phyloP scores from a whole-genome alignment of 35 echinoderm and acorn worm genomes.

The Diadema setosum region DNA sequence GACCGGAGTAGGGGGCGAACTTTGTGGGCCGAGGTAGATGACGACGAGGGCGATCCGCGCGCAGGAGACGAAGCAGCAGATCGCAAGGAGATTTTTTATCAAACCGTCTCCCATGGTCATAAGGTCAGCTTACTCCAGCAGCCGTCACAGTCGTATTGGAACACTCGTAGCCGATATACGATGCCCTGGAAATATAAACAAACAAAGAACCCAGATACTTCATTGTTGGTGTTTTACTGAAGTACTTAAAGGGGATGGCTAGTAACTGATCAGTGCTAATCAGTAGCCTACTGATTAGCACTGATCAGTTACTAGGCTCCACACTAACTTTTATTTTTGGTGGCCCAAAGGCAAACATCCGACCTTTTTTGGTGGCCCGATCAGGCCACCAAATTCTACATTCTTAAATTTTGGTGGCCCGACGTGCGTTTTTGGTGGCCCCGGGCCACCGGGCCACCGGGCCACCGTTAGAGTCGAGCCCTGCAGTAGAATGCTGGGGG shows the following conservation, averaged over 20 bases:
- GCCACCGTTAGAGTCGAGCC: no score
- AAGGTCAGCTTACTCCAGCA: not conserved
- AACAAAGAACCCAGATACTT: no score
- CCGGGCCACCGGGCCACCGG: no score
- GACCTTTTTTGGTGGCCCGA: no score
- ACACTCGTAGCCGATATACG: not conserved
- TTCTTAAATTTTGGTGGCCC: no score
- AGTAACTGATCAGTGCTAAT: not conserved
- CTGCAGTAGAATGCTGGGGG: no score
- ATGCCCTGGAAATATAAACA: no score
- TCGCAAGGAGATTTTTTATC: not conserved
- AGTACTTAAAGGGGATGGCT: not conserved
- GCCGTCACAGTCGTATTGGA: not conserved
- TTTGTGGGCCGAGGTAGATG: not conserved
- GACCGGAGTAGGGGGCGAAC: not conserved
- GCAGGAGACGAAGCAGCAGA: not conserved
- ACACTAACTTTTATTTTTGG: no score
- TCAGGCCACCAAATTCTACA: no score
- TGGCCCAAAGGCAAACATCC: no score
- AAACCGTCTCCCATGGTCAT: not conserved
- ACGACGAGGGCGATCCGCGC: not conserved
- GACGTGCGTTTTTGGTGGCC: no score
- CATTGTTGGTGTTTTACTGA: not conserved
- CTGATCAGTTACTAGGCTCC: not conserved
- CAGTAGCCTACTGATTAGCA: not conserved